Base-by-base conservation (phyloP, 2,888 invertebrate genomes). In the Zaprionus bogoriensis region DNA sequence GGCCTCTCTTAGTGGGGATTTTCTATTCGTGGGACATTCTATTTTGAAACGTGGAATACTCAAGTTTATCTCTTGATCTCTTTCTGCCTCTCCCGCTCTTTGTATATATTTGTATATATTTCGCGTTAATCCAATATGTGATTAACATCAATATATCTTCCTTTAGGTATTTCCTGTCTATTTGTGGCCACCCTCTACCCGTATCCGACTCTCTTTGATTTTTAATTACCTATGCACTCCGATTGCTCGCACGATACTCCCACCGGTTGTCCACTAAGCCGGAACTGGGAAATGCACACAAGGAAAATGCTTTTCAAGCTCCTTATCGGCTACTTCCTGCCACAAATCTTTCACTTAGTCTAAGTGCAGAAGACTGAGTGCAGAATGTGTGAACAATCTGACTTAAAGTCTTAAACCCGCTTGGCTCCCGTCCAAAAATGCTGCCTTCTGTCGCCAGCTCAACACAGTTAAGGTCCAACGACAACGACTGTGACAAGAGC, bases 291-390 rank as follows among this genome's bases (percentile, higher is more conserved):
- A 38, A 45, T 45, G 45, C 36, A 3, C 19, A 12, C n/a, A 30
- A 27, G 32, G 38, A 62, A 38, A 58, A 51, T 58, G 46, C 47
- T 3, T 48, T 52, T 45, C 25, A 53, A 58, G 57, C 30, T 50
- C 25, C 58, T 73, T 85, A 76, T 85, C 82, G 39, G 38, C 30
- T 51, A 85, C 79, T 76, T 80, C 80, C 85, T 70, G 83, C 74
- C 67, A 51, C 70, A 82, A 68, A 78, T 83, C 83, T 79, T 39
- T 25, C 60, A 50, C 59, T 54, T 47, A 50, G 58, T 50, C 36
- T 58, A 55, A 75, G 74, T 82, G 79, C 73, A 64, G 32, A n/a
- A 23, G 39, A 14, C 52, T 44, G 27, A 23, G 53, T 47, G 66
- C 66, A 60, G 32, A 32, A 46, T 55, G 63, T 70, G 71, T 54